A percentile compares a stretch with the other conserved stretches of the same genome.
These are phyloP conservation scores for Notocelia uddmanniana DNA, from an alignment of 2,888 invertebrate genomes.

Conservation along the genomic window DNA sequence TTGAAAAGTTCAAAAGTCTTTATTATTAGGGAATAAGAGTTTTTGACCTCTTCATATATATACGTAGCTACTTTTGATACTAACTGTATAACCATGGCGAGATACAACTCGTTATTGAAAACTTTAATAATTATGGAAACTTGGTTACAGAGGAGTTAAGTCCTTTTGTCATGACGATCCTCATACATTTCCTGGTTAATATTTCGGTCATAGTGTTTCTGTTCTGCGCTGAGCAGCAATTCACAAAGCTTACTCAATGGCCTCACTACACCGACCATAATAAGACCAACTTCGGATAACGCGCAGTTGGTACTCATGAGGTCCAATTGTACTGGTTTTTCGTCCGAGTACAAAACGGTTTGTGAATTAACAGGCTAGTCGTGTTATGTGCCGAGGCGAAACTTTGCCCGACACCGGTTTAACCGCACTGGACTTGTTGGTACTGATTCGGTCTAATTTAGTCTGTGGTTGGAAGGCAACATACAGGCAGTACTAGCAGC, in stretches of 20 bases:
- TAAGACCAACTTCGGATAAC: not conserved
- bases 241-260: not conserved
- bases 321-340: not conserved
- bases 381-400: conserved; percentile 12
- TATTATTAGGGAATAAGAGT: no score
- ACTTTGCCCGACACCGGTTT: conserved; percentile 58
- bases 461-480: conserved; percentile 53
- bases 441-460: conserved; percentile 72
- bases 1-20: no score
- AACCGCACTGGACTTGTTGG: conserved; percentile 63
- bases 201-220: not conserved
- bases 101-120: no score
- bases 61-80: no score
- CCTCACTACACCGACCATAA: not conserved
- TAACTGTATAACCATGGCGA: no score
- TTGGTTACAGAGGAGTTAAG: not conserved
- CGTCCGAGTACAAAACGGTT: not conserved
- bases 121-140: not conserved
- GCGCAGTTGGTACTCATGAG: no score
- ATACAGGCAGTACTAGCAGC: not conserved
- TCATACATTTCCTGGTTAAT: not conserved
- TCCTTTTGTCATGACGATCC: not conserved
- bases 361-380: not conserved
- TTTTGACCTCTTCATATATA: no score
- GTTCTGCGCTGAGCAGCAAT: not conserved